A percentile compares a stretch with the other conserved stretches of the same genome.
phyloP scores from a whole-genome alignment of 2,113 vertebrate species.

The Tyto alba region DNA sequence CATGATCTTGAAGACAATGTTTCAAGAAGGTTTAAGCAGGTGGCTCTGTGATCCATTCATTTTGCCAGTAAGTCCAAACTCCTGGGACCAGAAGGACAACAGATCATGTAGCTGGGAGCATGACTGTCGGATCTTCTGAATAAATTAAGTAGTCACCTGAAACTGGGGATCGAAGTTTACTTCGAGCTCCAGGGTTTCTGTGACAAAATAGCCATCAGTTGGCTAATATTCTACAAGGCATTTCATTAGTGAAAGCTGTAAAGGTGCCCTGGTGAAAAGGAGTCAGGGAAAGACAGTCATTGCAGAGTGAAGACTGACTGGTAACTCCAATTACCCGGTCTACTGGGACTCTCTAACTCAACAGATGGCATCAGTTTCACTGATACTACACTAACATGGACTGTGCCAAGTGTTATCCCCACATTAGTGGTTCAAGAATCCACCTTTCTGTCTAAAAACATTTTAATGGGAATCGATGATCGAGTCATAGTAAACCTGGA shows the following conservation, averaged over 20 bases:
- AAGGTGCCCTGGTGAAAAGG: background rate
- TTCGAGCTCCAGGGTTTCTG: background rate
- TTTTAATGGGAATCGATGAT: conserved; percentile 73
- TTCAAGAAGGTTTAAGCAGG: background rate
- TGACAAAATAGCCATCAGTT: background rate
- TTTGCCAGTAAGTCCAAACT: background rate
- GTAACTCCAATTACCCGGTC: background rate
- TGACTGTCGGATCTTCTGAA: background rate
- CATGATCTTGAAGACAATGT: background rate
- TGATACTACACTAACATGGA: conserved; percentile 69
- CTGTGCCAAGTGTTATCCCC: conserved; percentile 70
- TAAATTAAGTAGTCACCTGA: background rate
- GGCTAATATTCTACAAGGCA: background rate
- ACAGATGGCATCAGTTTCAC: conserved; percentile 77
- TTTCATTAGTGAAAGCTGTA: background rate
- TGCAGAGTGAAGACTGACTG: background rate
- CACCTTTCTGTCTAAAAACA: conserved; percentile 53
- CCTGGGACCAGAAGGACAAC: background rate
- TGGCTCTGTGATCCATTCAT: background rate
- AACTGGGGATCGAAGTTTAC: background rate
- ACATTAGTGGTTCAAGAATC: conserved; percentile 66
- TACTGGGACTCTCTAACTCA: background rate
- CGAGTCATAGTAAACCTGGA: conserved; percentile 4
- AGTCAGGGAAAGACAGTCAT: background rate
- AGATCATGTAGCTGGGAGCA: background rate